Evolutionary conservation across 1,140 invertebrate genomes (phyloP).

Genomic region (Bombus picipes): DNA sequence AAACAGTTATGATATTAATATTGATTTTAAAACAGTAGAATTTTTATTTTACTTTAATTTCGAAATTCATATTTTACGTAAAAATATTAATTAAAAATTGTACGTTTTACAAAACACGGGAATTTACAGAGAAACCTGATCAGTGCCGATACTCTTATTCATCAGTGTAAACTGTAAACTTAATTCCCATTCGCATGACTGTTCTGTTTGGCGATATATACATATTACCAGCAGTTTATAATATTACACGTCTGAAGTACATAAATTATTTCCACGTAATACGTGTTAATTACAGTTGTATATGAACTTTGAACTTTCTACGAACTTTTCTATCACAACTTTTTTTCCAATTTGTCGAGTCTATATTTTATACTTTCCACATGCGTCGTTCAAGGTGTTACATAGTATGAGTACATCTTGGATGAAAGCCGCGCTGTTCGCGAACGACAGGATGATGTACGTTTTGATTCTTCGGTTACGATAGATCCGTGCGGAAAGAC

Average conservation of each 20-base stretch:
- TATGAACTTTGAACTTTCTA: not conserved
- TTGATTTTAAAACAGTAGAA: no score
- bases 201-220: not conserved
- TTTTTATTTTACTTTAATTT: no score
- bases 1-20: no score
- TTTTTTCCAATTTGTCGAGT: not conserved
- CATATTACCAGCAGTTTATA: not conserved
- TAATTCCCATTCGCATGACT: not conserved
- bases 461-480: constrained; percentile 28
- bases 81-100: not conserved
- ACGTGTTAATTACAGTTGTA: not conserved
- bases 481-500: constrained; percentile 36
- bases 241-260: not conserved
- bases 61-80: no score
- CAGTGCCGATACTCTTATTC: not conserved
- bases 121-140: not conserved
- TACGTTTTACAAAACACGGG: not conserved
- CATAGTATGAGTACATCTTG: not conserved
- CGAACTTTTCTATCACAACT: not conserved
- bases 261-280: not conserved
- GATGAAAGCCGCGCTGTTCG: constrained; percentile 3
- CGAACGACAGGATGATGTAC: constrained; percentile 41
- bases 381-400: not conserved
- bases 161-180: not conserved
- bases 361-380: no score